Evolutionary conservation across 2,888 invertebrate species (phyloP).

Genomic region (Agrotis puta): DNA sequence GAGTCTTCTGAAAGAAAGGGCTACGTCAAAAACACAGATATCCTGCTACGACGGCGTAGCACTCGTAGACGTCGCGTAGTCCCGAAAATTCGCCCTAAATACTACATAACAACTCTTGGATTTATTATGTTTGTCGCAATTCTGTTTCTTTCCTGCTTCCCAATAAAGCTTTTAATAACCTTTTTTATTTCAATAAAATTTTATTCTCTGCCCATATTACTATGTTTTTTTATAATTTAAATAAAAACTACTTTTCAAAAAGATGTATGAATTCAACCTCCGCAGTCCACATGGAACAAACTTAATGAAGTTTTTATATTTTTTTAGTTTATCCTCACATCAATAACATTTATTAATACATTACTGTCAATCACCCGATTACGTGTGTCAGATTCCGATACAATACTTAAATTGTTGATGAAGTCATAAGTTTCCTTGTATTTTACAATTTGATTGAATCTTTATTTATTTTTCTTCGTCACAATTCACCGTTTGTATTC

Average conservation of each 20-base stretch:
- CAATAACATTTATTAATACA: constrained; percentile 50
- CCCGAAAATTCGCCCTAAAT: neutral
- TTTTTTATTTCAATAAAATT: too few species aligned
- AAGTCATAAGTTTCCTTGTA: constrained; percentile 41
- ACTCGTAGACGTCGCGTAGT: constrained; percentile 18
- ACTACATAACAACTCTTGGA: neutral
- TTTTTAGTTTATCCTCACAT: constrained; percentile 32
- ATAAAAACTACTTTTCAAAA: constrained; percentile 1
- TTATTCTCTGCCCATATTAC: neutral
- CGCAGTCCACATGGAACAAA: constrained; percentile 9
- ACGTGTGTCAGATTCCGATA: constrained; percentile 34
- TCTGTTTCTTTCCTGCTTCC: neutral
- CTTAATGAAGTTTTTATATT: constrained; percentile 35
- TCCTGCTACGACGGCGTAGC: constrained; percentile 32
- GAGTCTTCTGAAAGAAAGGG: neutral
- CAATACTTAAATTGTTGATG: constrained; percentile 33
- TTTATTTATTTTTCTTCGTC: constrained; percentile 61
- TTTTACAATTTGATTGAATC: constrained; percentile 47
- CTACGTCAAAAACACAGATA: neutral
- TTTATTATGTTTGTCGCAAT: neutral
- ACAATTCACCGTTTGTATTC: constrained; percentile 49
- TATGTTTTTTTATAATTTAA: neutral
- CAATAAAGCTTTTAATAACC: too few species aligned
- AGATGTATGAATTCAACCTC: constrained; percentile 4
- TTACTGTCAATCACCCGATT: constrained; percentile 50